phyloP scores from a whole-genome alignment of 2,113 vertebrate species.

The Lucifuga dentata region DNA sequence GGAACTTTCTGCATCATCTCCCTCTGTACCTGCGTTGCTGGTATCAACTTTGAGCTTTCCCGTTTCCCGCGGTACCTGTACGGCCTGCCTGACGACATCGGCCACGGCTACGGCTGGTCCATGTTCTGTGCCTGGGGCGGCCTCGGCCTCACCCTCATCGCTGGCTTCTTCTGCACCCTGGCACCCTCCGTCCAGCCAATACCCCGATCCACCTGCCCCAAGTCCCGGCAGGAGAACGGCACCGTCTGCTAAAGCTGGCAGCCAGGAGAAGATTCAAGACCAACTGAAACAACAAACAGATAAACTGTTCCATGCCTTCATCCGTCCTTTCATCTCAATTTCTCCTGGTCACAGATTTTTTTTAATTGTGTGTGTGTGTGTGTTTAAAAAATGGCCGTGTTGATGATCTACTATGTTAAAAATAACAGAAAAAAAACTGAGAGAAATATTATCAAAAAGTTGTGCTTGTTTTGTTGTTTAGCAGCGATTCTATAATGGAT shows the following conservation, averaged over 20 bases:
- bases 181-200: conserved; percentile 97
- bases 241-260: conserved; percentile 90
- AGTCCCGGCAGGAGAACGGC: conserved; percentile 96
- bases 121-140: conserved; percentile 99
- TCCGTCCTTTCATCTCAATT: conserved; percentile 50
- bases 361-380: conserved; percentile 52
- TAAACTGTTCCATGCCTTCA: conserved; percentile 42
- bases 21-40: conserved; percentile 96
- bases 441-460: conserved; percentile 62
- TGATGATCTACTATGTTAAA: conserved; percentile 69
- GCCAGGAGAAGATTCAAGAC: neutral
- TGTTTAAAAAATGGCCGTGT: conserved; percentile 72
- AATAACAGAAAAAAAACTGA: conserved; percentile 62
- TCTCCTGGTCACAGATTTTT: conserved; percentile 59
- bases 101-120: conserved; percentile 98
- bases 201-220: conserved; percentile 95
- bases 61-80: conserved; percentile 95
- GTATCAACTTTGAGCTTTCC: conserved; percentile 98
- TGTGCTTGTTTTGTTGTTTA: conserved; percentile 62
- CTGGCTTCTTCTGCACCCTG: conserved; percentile 98
- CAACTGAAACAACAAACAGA: conserved; percentile 22
- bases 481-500: conserved; percentile 39
- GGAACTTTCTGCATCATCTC: conserved; percentile 99
- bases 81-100: conserved; percentile 94
- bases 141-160: conserved; percentile 94